Conservation (phyloP, 2,888 invertebrate genomes). For the Cistogaster globosa region DNA sequence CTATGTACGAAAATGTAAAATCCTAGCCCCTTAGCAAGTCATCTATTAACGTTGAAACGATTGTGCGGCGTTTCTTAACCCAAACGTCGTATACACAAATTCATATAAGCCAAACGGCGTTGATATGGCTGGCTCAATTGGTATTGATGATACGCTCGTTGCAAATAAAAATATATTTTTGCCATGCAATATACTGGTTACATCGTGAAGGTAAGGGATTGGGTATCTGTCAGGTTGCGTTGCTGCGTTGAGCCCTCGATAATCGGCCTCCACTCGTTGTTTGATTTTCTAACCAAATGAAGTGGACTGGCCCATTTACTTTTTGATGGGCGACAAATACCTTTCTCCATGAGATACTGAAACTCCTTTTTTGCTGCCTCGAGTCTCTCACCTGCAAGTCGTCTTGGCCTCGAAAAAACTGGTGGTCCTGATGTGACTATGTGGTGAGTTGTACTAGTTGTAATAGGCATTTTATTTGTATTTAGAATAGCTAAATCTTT, state of each 20-base stretch:
- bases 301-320: slow-evolving; percentile 3
- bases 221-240: slow-evolving; percentile 11
- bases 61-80: slow-evolving; percentile 32
- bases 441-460: no score
- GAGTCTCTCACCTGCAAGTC: no score
- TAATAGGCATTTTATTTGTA: neutral
- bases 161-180: slow-evolving; percentile 17
- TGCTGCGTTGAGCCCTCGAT: neutral
- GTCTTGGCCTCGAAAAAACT: no score
- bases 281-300: slow-evolving; percentile 8
- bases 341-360: slow-evolving; percentile 1
- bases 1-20: slow-evolving; percentile 34
- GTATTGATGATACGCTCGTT: slow-evolving; percentile 58
- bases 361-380: slow-evolving; percentile 3
- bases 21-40: slow-evolving; percentile 22
- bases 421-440: no score
- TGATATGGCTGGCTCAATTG: slow-evolving; percentile 70
- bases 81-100: slow-evolving; percentile 74
- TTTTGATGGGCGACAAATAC: slow-evolving; percentile 1
- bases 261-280: slow-evolving; percentile 4
- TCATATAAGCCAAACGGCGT: slow-evolving; percentile 57
- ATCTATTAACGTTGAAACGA: slow-evolving; percentile 48
- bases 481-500: neutral
- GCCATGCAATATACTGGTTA: slow-evolving; percentile 7
- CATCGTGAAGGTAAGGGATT: slow-evolving; percentile 12